phyloP scores from a whole-genome alignment of 2,113 vertebrate species.

The Thomomys bottae region DNA sequence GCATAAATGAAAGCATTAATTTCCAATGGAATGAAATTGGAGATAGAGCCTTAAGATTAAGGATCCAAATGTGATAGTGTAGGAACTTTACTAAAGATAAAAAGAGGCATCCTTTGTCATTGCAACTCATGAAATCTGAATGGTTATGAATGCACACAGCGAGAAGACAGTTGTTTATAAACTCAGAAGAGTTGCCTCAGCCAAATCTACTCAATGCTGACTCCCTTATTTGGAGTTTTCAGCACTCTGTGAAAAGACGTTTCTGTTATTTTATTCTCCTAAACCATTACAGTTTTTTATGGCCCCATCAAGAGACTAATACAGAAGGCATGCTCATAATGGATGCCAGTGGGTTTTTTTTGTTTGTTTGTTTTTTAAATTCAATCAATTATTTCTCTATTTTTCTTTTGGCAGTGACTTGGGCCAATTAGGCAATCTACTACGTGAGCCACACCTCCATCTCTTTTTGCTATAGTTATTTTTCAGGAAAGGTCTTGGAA shows the following conservation, averaged over 20 bases:
- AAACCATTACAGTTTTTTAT: background rate
- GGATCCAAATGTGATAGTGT: background rate
- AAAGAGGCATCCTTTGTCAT: background rate
- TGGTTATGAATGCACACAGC: rapidly evolving
- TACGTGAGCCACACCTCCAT: no score
- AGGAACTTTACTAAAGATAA: background rate
- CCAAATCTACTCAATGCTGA: background rate
- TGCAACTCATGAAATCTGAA: background rate
- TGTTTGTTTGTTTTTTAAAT: no score
- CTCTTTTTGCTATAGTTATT: no score
- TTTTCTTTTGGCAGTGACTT: no score
- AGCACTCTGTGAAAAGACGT: background rate
- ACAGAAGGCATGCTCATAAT: background rate
- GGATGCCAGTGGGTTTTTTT: background rate
- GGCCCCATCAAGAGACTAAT: background rate
- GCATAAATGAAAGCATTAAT: background rate
- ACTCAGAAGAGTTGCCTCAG: background rate
- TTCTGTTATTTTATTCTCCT: background rate
- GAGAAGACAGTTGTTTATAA: background rate
- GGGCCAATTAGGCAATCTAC: no score
- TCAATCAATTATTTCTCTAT: no score
- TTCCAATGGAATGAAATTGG: background rate
- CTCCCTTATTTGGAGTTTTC: background rate
- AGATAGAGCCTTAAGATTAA: background rate
- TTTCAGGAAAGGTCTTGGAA: no score